These are phyloP conservation scores for Matsumurasca onukii DNA, from an alignment of 1,140 invertebrate genomes.

Conservation along the genomic window DNA sequence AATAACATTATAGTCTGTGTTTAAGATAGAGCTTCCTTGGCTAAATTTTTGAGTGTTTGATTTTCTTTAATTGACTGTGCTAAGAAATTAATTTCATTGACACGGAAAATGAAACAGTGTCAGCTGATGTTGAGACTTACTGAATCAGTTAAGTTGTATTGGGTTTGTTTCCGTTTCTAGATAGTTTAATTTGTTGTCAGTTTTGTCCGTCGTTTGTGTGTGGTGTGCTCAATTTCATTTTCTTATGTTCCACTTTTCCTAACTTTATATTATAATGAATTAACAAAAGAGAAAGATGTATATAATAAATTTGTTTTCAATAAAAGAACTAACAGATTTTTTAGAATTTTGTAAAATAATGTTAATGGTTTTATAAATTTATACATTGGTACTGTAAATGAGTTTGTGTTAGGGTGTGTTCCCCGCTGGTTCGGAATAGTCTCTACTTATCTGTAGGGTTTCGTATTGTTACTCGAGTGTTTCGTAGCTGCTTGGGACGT, in stretches of 20 bases:
- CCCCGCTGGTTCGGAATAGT: not conserved
- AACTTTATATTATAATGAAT: not conserved
- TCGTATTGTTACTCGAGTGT: conserved; percentile 8
- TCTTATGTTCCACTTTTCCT: not conserved
- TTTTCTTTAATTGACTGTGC: too few species aligned
- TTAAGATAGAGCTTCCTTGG: too few species aligned
- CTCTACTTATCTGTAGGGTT: not conserved
- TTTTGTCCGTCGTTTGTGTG: too few species aligned
- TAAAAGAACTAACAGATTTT: conserved; percentile 8
- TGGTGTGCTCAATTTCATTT: conserved; percentile 3
- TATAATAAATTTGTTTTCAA: conserved; percentile 18
- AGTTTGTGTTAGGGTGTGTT: conserved; percentile 1
- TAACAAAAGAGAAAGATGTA: conserved; percentile 7
- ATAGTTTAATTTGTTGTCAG: too few species aligned
- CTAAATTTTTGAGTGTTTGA: too few species aligned
- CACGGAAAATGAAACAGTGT: too few species aligned
- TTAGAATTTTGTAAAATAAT: conserved; percentile 25
- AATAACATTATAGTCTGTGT: too few species aligned
- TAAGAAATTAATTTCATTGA: too few species aligned
- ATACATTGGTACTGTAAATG: conserved; percentile 25
- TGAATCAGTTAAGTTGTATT: too few species aligned
- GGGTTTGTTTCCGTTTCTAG: too few species aligned
- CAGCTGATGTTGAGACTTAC: too few species aligned
- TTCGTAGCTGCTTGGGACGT: conserved; percentile 8
- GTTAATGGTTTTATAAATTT: conserved; percentile 24